Base-by-base conservation (phyloP, 2,797 vertebrate species). In the Gymnoscopelus braueri region DNA sequence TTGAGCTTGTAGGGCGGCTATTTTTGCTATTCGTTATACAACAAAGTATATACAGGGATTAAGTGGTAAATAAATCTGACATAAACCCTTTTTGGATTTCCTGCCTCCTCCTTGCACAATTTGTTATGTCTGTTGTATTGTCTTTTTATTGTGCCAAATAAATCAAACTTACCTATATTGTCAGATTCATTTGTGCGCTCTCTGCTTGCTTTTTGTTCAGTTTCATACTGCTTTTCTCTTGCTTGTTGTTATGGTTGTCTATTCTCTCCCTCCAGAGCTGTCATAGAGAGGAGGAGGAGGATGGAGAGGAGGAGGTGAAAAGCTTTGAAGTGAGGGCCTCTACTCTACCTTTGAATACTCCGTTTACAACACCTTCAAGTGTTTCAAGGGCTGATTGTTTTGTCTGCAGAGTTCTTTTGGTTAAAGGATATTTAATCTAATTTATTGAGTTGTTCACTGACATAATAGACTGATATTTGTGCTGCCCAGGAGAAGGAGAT, bases 401-500 rank as follows among this genome's bases (percentile, higher is more conserved):
- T 84, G 71, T 80, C 12, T 1, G 7, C 24, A 1, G 24, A 6
- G 2, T 53, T 26, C 32, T 26, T 68, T 29, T 3, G 15, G 5
- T 51, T 69, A 52, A 39, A 48, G 14, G 52, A 11, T 19, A 19
- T 3, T 51, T 72, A 15, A 51, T 51, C 3, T n/a, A 49, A 24
- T 23, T 23, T 57, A 0, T 47, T 15, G 9, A 29, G 24, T 51
- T 29, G 51, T 51, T 61, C 51, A 5, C 24, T 10, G 19, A 53
- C 6, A 29, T 19, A 53, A n/a, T 53, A 8, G 62, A 60, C 15
- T 49, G 15, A 50, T 23, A 3, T 63, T 51, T 69, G 14, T 79
- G 39, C 15, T 67, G 10, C 8, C 52, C 86, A 99, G 97, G 97
- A 98, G 90, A 99, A 99, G 72, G 97, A 99, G 91, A 95, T 98